Evolutionary conservation across 2,888 invertebrate genomes (phyloP), one percentile per base, ranked within the genome.

Genomic region (Tetrapedia diversipes): DNA sequence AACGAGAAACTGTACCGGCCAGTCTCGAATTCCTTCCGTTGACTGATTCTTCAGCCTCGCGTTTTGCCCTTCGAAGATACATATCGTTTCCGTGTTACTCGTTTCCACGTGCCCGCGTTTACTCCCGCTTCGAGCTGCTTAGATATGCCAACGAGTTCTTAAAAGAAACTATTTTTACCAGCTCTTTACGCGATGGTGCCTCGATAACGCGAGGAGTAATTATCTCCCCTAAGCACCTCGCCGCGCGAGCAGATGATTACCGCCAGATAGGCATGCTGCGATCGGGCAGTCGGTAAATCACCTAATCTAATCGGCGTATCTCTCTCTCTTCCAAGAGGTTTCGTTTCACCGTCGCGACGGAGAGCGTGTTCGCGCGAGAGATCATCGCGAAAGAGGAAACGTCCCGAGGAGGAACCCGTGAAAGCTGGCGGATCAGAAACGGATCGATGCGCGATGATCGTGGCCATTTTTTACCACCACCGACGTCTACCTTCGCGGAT

Each of bases 391-490:
- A 39, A 37, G n/a, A 47, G 16, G 22, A 41, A 39, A 4, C 10
- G 24, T 11, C 4, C 1, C 41, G 7, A 56, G 34, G 10, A n/a
- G 2, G 27, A 14, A 53, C 56, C 61, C n/a, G 43, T 74, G 74
- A 79, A 77, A 73, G 47, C 51, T 22, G 22, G 8, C 27, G 14
- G 4, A 41, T 34, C 22, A n/a, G 29, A 69, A 59, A n/a, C 10
- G 19, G 14, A 57, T 70, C 34, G 41, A 56, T 27, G 22, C 45
- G 22, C 37, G 39, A 51, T 32, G 68, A 77, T 60, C 56, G 59
- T 43, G 65, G 54, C 11, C 63, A 71, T 75, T 74, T 69, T 64
- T 78, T 53, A 29, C 19, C 19, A 10, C 45, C 27, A 51, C 43
- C 11, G 19, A 11, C 24, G 24, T 41, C 47, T 16, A n/a, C 27